Evolutionary conservation across 2,113 vertebrate genomes (phyloP), one percentile per base, ranked within the genome.

Genomic region (Craseonycteris thonglongyai): DNA sequence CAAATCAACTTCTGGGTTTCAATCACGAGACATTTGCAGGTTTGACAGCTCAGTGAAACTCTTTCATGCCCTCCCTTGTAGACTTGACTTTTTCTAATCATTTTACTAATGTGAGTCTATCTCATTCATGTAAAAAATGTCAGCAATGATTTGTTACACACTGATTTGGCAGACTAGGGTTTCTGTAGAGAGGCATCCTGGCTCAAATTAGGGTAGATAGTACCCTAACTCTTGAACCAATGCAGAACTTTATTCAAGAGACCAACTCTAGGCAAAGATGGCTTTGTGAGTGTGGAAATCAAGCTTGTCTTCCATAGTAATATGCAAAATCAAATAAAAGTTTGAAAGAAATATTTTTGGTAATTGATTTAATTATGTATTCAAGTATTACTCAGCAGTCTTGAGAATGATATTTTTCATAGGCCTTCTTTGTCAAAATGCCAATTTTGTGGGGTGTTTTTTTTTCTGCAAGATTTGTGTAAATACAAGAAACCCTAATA

Each of bases 401-500:
- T 26, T 66, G 33, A 74, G 8, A 81, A 85, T 45, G 28, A 63
- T 74, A 42, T n/a, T 84, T 91, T 68, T 59, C 61, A 54, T 54
- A 83, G 54, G 1, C 15, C 19, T 69, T 69, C 61, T 89, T 90
- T 75, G 61, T 91, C n/a, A 38, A 26, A 33, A 71, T 86, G 61
- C 19, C 81, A 65, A 18, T 90, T 84, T 91, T 33, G 7, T 79
- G n/a, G n/a, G n/a, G n/a, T 4, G 28, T 28, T 83, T 88, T 65
- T 71, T 83, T 75, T 59, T 0, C 45, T 56, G 45, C n/a, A 93
- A 86, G 26, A 7, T 88, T 93, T 85, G 28, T 92, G 42, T 72
- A 78, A 92, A 78, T 88, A 81, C 11, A 72, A 91, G 86, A 95
- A 93, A 93, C 35, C 33, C 45, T 69, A 86, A 28, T 59, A 88